These are phyloP conservation scores for Drosophila subsilvestris DNA, from an alignment of 2,888 invertebrate genomes.

Conservation along the genomic window DNA sequence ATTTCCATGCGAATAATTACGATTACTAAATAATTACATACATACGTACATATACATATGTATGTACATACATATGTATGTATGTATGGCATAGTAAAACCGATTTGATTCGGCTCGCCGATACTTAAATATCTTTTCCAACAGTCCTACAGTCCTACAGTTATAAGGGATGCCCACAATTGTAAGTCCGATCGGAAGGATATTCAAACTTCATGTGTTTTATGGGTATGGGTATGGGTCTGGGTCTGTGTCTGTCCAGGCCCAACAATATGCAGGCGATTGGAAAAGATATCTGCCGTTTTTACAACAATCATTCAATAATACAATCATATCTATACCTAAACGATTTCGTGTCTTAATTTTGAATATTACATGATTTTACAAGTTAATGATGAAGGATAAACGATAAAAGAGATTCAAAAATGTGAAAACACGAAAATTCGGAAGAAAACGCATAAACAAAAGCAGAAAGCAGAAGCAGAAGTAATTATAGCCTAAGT, in stretches of 20 bases:
- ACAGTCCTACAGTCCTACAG: constrained; percentile 3
- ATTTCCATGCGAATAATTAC: constrained; percentile 24
- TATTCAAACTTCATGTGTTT: background rate
- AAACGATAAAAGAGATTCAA: constrained; percentile 24
- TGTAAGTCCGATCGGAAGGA: background rate
- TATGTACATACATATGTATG: too few species aligned
- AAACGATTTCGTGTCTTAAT: constrained; percentile 75
- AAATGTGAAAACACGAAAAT: constrained; percentile 32
- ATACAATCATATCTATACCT: constrained; percentile 73
- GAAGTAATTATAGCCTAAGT: constrained; percentile 67
- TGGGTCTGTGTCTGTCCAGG: background rate
- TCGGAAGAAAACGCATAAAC: constrained; percentile 23
- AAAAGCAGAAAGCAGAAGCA: constrained; percentile 29
- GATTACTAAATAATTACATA: constrained; percentile 14
- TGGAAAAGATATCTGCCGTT: constrained; percentile 31
- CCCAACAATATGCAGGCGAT: constrained; percentile 1
- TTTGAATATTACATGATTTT: constrained; percentile 65
- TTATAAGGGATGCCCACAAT: background rate
- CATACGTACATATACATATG: too few species aligned
- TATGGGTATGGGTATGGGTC: background rate
- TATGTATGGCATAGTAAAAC: background rate
- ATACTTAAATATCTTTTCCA: constrained; percentile 45
- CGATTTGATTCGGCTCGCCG: constrained; percentile 48
- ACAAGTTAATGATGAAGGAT: constrained; percentile 41
- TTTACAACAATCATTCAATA: constrained; percentile 65